phyloP scores from a whole-genome alignment of 2,888 invertebrate species.

The Drosophila pegasa region DNA sequence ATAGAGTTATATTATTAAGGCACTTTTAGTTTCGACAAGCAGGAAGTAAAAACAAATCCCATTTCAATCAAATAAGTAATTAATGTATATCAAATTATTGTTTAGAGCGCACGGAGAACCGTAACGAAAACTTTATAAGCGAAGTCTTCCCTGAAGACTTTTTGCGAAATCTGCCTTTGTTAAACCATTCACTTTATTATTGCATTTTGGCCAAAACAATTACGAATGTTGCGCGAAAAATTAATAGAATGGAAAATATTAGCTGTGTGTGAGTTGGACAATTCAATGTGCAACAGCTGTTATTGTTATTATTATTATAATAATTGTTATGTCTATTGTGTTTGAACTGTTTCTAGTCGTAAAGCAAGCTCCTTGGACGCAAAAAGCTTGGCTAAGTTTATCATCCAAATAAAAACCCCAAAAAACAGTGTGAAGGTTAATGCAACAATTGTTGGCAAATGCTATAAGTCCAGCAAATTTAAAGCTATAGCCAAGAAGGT shows the following conservation, averaged over 20 bases:
- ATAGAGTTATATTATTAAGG: neutral
- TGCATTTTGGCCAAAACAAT: conserved; percentile 49
- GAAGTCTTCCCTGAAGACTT: conserved; percentile 26
- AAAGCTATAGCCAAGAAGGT: conserved; percentile 2
- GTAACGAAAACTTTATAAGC: conserved; percentile 10
- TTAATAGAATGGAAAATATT: conserved; percentile 73
- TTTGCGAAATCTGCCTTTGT: conserved; percentile 36
- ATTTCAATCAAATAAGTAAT: neutral
- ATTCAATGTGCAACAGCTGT: conserved; percentile 38
- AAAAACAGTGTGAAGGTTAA: conserved; percentile 39
- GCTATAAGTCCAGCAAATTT: conserved; percentile 11
- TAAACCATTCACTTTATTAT: conserved; percentile 62
- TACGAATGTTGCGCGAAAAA: conserved; percentile 66
- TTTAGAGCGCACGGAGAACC: conserved; percentile 16
- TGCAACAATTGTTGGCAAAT: conserved; percentile 17
- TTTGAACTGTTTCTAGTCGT: conserved; percentile 21
- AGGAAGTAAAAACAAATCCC: conserved; percentile 7
- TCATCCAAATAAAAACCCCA: conserved; percentile 3
- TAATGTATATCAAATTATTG: conserved; percentile 3
- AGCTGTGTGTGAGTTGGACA: conserved; percentile 27
- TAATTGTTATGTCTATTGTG: conserved; percentile 6
- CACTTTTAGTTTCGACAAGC: conserved; percentile 11
- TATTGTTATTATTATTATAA: conserved; percentile 10
- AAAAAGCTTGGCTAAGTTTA: conserved; percentile 16
- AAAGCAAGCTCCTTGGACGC: conserved; percentile 24